Base-by-base conservation (phyloP, 2,797 vertebrate species). In the Onychomys arenicola region DNA sequence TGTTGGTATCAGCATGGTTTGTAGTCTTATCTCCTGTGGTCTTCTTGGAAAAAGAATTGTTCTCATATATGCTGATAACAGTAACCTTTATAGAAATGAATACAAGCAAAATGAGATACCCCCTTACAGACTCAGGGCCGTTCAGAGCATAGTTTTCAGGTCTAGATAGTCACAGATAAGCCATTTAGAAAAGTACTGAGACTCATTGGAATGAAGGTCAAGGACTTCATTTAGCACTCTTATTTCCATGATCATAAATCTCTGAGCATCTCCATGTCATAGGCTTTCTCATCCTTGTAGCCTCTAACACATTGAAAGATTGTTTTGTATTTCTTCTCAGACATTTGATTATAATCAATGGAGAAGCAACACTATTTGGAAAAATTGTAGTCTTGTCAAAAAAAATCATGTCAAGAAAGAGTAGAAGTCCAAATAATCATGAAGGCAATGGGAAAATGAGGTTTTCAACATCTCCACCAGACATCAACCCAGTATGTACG, bases 381-480 rank as follows among this genome's bases (percentile, higher is more conserved):
- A 96, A 29, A 83, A 14, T 3, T 49, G 43, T 85, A 86, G 61
- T 65, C 10, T 91, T 78, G 32, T 75, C 86, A 67, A 90, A 43
- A 37, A 57, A 77, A 95, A 83, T 92, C 67, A 90, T 43, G 7
- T 89, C 63, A 95, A 93, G 32, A 87, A 91, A 94, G 6, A 46
- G 0, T 27, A 37, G 73, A 96, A 46, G 57, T 6, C 14, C 34
- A 86, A 63, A 93, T 23, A 65, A 93, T 49, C 10, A 6, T 83
- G 57, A 91, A 71, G 83, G 37, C 37, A 84, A 65, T 37, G 13
- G 34, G 57, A 59, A 89, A 85, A 80, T 25, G 43, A 86, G 12
- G 6, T 17, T 90, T 95, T 90, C n/a, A 71, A 43, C 37, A 75
- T 37, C 61, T 92, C 69, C 57, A 5, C 61, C 61, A 85, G 49